Conservation (phyloP, 2,888 invertebrate species). For the Drosophila pullipes region DNA sequence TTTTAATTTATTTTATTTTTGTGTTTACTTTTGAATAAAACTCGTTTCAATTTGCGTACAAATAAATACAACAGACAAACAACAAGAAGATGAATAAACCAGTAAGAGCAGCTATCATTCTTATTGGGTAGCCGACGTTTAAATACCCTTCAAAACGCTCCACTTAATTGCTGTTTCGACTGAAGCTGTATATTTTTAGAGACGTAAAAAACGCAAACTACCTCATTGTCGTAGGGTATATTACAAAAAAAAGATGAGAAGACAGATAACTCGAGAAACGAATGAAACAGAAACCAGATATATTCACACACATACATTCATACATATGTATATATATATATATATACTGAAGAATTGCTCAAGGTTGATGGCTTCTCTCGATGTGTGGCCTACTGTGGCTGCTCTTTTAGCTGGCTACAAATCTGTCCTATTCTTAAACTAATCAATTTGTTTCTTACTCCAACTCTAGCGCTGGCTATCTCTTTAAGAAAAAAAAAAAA, state of each 20-base stretch:
- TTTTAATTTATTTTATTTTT: constrained; percentile 7
- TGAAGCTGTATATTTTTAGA: not conserved
- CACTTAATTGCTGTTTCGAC: not conserved
- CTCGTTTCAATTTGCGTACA: constrained; percentile 31
- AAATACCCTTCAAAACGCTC: not conserved
- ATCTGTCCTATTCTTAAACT: constrained; percentile 9
- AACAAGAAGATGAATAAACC: constrained; percentile 18
- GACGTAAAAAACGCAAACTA: not conserved
- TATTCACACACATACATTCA: not conserved
- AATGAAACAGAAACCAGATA: constrained; percentile 35
- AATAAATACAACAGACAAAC: constrained; percentile 17
- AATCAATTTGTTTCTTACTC: not conserved
- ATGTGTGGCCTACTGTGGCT: constrained; percentile 10
- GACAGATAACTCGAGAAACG: constrained; percentile 16
- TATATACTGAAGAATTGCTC: constrained; percentile 19
- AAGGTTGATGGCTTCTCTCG: constrained; percentile 31
- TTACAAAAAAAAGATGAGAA: not conserved
- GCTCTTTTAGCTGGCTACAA: constrained; percentile 1
- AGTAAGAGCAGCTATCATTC: not conserved
- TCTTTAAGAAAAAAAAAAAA: not conserved
- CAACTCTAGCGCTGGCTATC: not conserved
- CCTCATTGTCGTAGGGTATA: not conserved
- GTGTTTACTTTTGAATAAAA: constrained; percentile 32
- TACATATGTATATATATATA: not conserved
- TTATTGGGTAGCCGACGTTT: not conserved